Conservation (phyloP, 2,113 vertebrate species). For the Periophthalmodon schlosseri region DNA sequence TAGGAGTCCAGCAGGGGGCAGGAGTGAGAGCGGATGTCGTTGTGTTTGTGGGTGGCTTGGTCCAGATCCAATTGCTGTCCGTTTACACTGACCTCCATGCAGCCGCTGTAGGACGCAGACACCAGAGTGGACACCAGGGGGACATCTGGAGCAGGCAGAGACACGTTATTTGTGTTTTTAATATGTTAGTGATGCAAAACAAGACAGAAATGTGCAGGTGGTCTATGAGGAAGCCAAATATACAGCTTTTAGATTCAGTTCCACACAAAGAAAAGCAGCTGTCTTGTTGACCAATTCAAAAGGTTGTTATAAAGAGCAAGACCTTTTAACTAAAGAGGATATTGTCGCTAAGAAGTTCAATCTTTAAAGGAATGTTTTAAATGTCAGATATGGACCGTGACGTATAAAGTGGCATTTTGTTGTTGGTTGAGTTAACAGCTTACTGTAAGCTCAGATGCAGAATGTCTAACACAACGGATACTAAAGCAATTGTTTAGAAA, state of each 20-base stretch:
- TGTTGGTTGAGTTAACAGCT: neutral
- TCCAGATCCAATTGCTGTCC: slow-evolving; percentile 84
- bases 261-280: no score
- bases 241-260: neutral
- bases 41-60: slow-evolving; percentile 87
- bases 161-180: neutral
- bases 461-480: neutral
- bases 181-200: slow-evolving; percentile 4
- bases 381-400: neutral
- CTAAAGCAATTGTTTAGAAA: neutral
- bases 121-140: slow-evolving; percentile 87
- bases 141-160: slow-evolving; percentile 79
- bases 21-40: slow-evolving; percentile 92
- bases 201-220: neutral
- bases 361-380: neutral
- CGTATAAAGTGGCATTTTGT: neutral
- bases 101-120: slow-evolving; percentile 89
- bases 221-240: neutral
- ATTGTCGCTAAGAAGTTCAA: neutral
- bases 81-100: slow-evolving; percentile 87
- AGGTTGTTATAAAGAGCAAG: slow-evolving; percentile 4
- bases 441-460: neutral
- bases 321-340: slow-evolving; percentile 10
- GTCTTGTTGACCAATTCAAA: no score
- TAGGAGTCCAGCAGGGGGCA: slow-evolving; percentile 82